A percentile compares a stretch with the other conserved stretches of the same genome.
Conservation (phyloP, 2,113 vertebrate genomes). For the Canis aureus region DNA sequence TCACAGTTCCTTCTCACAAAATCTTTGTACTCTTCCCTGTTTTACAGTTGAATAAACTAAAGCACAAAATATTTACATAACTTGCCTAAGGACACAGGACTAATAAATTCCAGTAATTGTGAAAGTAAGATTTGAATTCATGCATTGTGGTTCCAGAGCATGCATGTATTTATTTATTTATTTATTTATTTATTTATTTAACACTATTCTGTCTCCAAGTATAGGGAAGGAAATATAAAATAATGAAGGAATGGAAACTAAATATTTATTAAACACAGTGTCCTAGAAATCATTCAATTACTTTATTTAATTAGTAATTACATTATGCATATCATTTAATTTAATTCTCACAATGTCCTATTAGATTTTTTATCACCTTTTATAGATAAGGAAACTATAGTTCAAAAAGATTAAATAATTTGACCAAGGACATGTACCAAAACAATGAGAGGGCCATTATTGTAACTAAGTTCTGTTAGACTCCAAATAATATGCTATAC, state of each 20-base stretch:
- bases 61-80: neutral
- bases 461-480: neutral
- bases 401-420: slow-evolving; percentile 7
- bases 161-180: neutral
- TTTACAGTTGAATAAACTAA: neutral
- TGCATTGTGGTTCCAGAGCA: neutral
- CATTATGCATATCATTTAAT: neutral
- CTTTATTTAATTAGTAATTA: neutral
- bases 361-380: neutral
- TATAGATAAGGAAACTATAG: neutral
- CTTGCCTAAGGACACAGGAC: neutral
- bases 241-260: neutral
- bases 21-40: neutral
- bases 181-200: neutral
- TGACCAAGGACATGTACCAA: neutral
- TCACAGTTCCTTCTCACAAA: neutral
- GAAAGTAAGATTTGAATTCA: neutral
- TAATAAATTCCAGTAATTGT: neutral
- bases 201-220: neutral
- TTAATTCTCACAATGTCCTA: neutral
- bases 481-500: neutral
- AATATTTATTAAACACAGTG: neutral
- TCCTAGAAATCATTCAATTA: neutral
- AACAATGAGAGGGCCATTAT: neutral
- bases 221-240: neutral